Conservation (phyloP, 2,888 invertebrate species). For the Ditula angustiorana region DNA sequence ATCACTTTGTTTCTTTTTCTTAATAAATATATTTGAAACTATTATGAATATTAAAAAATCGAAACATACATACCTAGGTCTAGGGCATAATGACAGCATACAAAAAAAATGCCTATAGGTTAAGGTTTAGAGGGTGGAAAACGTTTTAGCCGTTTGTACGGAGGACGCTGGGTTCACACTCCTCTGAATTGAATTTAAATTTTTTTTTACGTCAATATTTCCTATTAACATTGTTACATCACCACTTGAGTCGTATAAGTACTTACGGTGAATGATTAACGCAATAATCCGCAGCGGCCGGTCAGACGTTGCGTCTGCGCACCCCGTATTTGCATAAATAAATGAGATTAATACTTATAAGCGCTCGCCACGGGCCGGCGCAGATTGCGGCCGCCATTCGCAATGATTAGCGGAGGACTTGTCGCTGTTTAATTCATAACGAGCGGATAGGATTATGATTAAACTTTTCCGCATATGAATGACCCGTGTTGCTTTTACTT, state of each 20-base stretch:
- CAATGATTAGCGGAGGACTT: conserved; percentile 13
- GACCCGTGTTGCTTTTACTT: background rate
- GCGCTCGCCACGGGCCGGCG: conserved; percentile 12
- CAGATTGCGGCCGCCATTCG: conserved; percentile 14
- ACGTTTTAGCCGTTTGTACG: too few species aligned
- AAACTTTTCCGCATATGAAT: background rate
- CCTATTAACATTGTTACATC: too few species aligned
- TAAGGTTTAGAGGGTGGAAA: too few species aligned
- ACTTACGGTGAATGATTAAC: conserved; percentile 20
- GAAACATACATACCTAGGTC: too few species aligned
- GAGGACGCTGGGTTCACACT: too few species aligned
- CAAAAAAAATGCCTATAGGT: too few species aligned
- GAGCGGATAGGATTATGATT: conserved; percentile 17
- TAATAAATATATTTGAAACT: too few species aligned
- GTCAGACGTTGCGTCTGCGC: conserved; percentile 23
- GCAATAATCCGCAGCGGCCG: conserved; percentile 21
- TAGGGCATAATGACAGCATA: too few species aligned
- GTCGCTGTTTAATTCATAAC: conserved; percentile 8
- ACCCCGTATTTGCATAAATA: conserved; percentile 33
- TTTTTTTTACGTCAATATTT: too few species aligned
- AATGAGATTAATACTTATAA: conserved; percentile 31
- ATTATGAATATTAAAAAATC: too few species aligned
- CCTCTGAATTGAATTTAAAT: too few species aligned
- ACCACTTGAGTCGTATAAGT: background rate
- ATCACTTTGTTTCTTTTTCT: too few species aligned